Evolutionary conservation across 2,888 invertebrate genomes (phyloP).

Genomic region (Acanthosepion esculentum): DNA sequence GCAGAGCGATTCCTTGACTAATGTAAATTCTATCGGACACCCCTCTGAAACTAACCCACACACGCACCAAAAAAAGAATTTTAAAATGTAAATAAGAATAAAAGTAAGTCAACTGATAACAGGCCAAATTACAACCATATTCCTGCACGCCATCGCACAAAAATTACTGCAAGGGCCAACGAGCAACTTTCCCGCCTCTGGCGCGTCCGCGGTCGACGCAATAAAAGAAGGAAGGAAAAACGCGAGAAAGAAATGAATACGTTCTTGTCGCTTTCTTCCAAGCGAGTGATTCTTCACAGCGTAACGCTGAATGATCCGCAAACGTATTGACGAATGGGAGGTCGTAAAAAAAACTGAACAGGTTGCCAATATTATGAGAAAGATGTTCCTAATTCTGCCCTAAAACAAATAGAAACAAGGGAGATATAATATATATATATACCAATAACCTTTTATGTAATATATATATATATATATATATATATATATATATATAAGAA

Average conservation of each 20-base stretch:
- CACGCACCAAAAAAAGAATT: background rate
- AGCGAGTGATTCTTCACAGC: constrained; percentile 16
- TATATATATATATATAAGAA: background rate
- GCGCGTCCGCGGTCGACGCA: background rate
- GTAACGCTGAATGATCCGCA: background rate
- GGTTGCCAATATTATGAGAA: constrained; percentile 3
- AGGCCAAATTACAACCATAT: constrained; percentile 21
- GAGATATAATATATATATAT: background rate
- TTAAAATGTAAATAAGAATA: background rate
- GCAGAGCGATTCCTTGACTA: background rate
- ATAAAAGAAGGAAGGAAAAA: background rate
- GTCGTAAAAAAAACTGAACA: constrained; percentile 14
- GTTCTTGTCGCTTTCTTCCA: background rate
- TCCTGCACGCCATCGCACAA: background rate
- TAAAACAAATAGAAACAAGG: background rate
- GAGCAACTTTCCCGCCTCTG: background rate
- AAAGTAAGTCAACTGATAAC: constrained; percentile 13
- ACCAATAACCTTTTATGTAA: too few species aligned
- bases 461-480: too few species aligned
- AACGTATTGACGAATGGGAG: background rate
- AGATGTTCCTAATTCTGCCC: background rate
- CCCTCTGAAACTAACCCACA: background rate
- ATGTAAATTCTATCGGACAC: constrained; percentile 20
- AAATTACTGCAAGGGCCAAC: constrained; percentile 10
- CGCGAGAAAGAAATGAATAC: background rate